phyloP scores from a whole-genome alignment of 2,888 invertebrate species.

The Osmoderma eremita region DNA sequence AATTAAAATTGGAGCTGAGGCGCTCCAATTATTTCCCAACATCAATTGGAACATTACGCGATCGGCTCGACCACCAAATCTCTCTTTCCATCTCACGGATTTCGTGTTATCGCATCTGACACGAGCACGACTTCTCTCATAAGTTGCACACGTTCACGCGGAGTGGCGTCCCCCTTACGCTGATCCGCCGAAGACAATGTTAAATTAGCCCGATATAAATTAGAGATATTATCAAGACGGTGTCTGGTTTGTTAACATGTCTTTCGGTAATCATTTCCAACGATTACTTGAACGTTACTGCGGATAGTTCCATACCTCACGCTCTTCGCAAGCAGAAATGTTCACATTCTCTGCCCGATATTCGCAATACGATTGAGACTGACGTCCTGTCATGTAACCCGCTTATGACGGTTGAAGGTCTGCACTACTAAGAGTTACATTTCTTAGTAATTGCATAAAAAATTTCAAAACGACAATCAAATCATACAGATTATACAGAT shows the following conservation, averaged over 20 bases:
- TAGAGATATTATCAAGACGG: slow-evolving; percentile 29
- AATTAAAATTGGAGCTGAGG: slow-evolving; percentile 33
- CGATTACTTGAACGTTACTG: slow-evolving; percentile 9
- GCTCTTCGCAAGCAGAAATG: too few species aligned
- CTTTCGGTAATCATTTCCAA: slow-evolving; percentile 26
- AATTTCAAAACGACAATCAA: too few species aligned
- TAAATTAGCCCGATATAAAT: slow-evolving; percentile 36
- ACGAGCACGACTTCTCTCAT: slow-evolving; percentile 25
- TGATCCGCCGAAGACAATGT: slow-evolving; percentile 28
- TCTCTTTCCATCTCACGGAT: slow-evolving; percentile 34
- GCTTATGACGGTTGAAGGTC: too few species aligned
- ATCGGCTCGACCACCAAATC: slow-evolving; percentile 19
- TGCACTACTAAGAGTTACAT: too few species aligned
- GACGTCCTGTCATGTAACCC: too few species aligned
- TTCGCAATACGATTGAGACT: too few species aligned
- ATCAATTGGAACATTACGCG: slow-evolving; percentile 15
- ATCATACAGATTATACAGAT: too few species aligned
- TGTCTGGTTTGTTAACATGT: slow-evolving; percentile 32
- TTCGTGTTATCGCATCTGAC: slow-evolving; percentile 33
- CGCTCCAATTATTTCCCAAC: slow-evolving; percentile 28
- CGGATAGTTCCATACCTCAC: background rate
- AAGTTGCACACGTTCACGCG: background rate
- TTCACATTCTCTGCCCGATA: too few species aligned
- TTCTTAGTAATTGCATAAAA: too few species aligned
- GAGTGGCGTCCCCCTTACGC: slow-evolving; percentile 4